Evolutionary conservation across 2,113 vertebrate genomes (phyloP).

Genomic region (Colistium nudipinnis): DNA sequence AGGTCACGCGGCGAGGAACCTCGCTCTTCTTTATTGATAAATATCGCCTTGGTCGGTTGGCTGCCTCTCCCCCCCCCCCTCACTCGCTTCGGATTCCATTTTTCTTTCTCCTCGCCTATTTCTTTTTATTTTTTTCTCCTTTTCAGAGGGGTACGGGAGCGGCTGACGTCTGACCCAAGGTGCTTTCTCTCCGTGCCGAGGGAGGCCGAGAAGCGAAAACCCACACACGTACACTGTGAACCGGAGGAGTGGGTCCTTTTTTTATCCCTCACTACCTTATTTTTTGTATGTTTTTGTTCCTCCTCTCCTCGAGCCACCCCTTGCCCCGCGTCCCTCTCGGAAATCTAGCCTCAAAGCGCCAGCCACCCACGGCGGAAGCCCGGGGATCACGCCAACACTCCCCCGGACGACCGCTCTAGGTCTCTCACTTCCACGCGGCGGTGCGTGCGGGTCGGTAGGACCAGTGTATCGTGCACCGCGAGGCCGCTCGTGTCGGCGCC

Average conservation of each 20-base stretch:
- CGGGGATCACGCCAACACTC: conserved; percentile 38
- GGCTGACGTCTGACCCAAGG: conserved; percentile 47
- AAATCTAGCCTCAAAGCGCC: conserved; percentile 60
- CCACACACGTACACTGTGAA: conserved; percentile 53
- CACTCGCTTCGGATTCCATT: conserved; percentile 30
- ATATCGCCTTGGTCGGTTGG: conserved; percentile 36
- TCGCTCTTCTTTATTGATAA: conserved; percentile 60
- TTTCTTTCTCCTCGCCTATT: conserved; percentile 15
- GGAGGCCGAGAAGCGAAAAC: conserved; percentile 53
- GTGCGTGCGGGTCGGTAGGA: neutral
- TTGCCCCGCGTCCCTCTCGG: conserved; percentile 43
- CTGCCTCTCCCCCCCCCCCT: conserved; percentile 16
- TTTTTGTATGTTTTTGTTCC: neutral
- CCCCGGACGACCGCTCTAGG: conserved; percentile 4
- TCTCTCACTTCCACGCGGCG: conserved; percentile 17
- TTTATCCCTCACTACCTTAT: conserved; percentile 26
- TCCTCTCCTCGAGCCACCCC: conserved; percentile 31
- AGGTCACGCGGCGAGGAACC: conserved; percentile 58
- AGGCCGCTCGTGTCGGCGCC: neutral
- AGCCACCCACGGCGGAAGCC: conserved; percentile 45
- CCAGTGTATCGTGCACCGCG: neutral
- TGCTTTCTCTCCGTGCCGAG: conserved; percentile 20
- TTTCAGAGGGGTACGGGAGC: conserved; percentile 9
- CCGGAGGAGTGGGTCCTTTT: conserved; percentile 53
- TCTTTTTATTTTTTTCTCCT: neutral